Evolutionary conservation across 2,797 vertebrate genomes (phyloP).

Genomic region (Labroides dimidiatus): DNA sequence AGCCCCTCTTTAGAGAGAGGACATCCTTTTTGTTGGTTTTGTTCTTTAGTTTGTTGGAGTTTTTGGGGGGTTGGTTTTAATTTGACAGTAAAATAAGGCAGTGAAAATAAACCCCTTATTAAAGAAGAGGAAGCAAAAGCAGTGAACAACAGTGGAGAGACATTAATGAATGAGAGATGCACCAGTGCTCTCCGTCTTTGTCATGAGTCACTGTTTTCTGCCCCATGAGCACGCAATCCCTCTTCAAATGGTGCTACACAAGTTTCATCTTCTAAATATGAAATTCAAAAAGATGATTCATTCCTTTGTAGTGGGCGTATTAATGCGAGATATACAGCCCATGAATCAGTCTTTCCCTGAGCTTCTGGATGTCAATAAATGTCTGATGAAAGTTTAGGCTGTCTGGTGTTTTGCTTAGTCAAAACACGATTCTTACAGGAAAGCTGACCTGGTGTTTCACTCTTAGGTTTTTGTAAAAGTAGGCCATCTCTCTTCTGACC

Average conservation of each 20-base stretch:
- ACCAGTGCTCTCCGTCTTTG: slow-evolving; percentile 14
- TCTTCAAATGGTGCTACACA: slow-evolving; percentile 7
- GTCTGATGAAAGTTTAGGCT: slow-evolving; percentile 4
- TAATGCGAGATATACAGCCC: slow-evolving; percentile 3
- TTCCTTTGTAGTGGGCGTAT: background rate
- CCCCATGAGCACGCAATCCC: slow-evolving; percentile 16
- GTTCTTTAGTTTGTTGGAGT: background rate
- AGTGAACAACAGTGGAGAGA: slow-evolving; percentile 30
- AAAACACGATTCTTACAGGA: slow-evolving; percentile 26
- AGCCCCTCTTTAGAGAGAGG: no score
- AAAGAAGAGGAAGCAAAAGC: slow-evolving; percentile 10
- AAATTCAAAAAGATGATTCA: slow-evolving; percentile 7
- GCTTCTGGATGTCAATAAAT: slow-evolving; percentile 26
- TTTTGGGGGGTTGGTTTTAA: background rate
- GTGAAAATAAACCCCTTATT: slow-evolving; percentile 1
- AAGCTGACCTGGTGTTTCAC: slow-evolving; percentile 48
- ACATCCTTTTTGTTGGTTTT: no score
- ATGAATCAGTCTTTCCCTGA: slow-evolving; percentile 7
- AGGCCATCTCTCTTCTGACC: slow-evolving; percentile 68
- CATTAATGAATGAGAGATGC: slow-evolving; percentile 12
- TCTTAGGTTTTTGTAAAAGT: slow-evolving; percentile 56
- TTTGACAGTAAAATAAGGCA: slow-evolving; percentile 33
- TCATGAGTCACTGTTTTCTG: slow-evolving; percentile 35
- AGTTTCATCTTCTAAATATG: slow-evolving; percentile 18
- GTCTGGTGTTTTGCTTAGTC: slow-evolving; percentile 24